These are phyloP conservation scores for Amiota communis DNA, from an alignment of 2,888 invertebrate genomes.

Conservation along the genomic window DNA sequence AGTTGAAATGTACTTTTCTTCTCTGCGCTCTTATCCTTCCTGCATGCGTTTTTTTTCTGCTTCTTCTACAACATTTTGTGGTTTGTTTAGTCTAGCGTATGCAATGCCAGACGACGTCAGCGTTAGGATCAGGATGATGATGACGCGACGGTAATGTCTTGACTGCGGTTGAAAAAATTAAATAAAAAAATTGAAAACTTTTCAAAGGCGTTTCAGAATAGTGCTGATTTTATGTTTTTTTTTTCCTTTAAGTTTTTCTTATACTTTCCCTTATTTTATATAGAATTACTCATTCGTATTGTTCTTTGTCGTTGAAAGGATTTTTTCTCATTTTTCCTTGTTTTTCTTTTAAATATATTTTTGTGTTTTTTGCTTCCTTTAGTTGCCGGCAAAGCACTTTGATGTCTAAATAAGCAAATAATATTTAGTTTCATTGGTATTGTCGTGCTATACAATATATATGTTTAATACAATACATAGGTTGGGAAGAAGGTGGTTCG, in stretches of 20 bases:
- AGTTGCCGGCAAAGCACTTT: slow-evolving; percentile 51
- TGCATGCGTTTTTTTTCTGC: background rate
- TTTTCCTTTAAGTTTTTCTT: background rate
- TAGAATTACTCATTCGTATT: background rate
- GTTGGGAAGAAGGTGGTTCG: background rate
- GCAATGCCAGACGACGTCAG: slow-evolving; percentile 42
- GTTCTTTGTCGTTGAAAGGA: background rate
- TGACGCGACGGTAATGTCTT: slow-evolving; percentile 43
- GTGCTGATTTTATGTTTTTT: background rate
- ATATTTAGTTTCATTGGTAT: slow-evolving; percentile 49
- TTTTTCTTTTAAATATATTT: slow-evolving; percentile 3
- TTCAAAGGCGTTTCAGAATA: slow-evolving; percentile 12
- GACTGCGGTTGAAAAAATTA: slow-evolving; percentile 41
- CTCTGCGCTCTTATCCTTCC: background rate
- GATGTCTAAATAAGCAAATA: slow-evolving; percentile 61
- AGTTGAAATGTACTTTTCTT: slow-evolving; percentile 4
- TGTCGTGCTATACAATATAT: too few relatives aligned
- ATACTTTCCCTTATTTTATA: slow-evolving; percentile 3
- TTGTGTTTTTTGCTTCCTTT: background rate
- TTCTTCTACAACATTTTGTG: background rate
- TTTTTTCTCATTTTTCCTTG: background rate
- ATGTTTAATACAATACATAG: too few relatives aligned
- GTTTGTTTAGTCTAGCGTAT: slow-evolving; percentile 2
- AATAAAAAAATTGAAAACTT: slow-evolving; percentile 9
- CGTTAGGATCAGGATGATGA: slow-evolving; percentile 35